Percentiles rank a stretch among this genome's conserved stretches.
Evolutionary conservation across 2,888 invertebrate genomes (phyloP).

Genomic region (Clunio marinus): DNA sequence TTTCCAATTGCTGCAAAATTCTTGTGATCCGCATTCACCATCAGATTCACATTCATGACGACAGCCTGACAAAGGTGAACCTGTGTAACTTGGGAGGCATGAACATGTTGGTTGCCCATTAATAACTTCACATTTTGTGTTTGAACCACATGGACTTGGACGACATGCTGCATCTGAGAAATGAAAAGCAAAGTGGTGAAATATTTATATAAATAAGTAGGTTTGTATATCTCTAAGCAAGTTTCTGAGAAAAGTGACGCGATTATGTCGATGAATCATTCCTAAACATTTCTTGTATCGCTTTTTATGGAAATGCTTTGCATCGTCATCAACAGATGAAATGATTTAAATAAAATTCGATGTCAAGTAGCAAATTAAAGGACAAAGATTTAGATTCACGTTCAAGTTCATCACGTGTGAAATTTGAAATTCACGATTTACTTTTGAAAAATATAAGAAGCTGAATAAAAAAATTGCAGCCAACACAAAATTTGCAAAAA

Average conservation of each 20-base stretch:
- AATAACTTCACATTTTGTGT: conserved; percentile 75
- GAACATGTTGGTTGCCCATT: conserved; percentile 74
- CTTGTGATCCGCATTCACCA: conserved; percentile 64
- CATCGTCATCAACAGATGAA: too few species aligned
- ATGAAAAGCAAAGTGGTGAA: conserved; percentile 37
- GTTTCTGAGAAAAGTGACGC: too few species aligned
- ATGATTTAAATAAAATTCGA: not conserved
- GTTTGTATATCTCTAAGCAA: too few species aligned
- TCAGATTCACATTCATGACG: conserved; percentile 79
- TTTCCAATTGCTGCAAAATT: conserved; percentile 69
- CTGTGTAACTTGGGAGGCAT: conserved; percentile 68
- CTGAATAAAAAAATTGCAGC: not conserved
- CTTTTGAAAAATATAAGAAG: not conserved
- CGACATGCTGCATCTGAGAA: conserved; percentile 73
- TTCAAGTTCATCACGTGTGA: conserved; percentile 2
- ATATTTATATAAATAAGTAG: not conserved
- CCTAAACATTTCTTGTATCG: not conserved
- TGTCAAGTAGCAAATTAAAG: not conserved
- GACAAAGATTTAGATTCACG: conserved; percentile 1
- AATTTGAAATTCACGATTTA: not conserved
- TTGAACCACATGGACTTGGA: conserved; percentile 74
- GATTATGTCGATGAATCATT: not conserved
- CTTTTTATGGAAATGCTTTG: not conserved
- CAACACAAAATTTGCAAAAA: not conserved
- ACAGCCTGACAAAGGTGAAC: conserved; percentile 72